A percentile compares a stretch with the other conserved stretches of the same genome.
These are phyloP conservation scores for Crenichthys baileyi DNA, from an alignment of 2,797 vertebrate genomes.

Conservation along the genomic window DNA sequence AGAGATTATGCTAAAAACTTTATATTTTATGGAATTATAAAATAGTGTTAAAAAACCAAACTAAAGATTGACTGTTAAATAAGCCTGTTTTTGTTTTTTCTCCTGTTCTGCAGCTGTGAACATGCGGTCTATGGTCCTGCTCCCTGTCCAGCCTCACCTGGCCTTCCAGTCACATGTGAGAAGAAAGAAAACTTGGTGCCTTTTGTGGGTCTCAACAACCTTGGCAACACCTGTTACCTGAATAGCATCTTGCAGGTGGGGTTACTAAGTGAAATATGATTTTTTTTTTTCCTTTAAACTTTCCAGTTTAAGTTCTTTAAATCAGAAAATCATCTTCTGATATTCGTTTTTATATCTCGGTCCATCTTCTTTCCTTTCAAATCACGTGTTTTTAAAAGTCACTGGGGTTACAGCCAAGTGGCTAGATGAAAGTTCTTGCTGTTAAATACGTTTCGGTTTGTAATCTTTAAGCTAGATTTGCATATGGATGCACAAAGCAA, in stretches of 20 bases:
- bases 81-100: neutral
- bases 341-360: neutral
- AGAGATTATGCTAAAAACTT: neutral
- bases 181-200: constrained; percentile 89
- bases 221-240: constrained; percentile 97
- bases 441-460: neutral
- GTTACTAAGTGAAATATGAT: neutral
- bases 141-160: constrained; percentile 79
- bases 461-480: neutral
- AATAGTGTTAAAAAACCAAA: too few species aligned
- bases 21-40: too few species aligned
- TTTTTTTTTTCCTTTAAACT: neutral
- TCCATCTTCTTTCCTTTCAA: too few species aligned
- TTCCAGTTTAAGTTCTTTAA: neutral
- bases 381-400: neutral
- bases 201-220: constrained; percentile 95
- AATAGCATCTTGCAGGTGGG: constrained; percentile 96
- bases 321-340: neutral
- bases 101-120: constrained; percentile 74
- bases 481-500: neutral
- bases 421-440: neutral
- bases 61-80: neutral
- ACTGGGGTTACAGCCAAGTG: neutral
- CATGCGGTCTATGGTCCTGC: constrained; percentile 87
- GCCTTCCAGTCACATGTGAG: constrained; percentile 75